Evolutionary conservation across 1,140 invertebrate species (phyloP).

Genomic region (Halesus radiatus): DNA sequence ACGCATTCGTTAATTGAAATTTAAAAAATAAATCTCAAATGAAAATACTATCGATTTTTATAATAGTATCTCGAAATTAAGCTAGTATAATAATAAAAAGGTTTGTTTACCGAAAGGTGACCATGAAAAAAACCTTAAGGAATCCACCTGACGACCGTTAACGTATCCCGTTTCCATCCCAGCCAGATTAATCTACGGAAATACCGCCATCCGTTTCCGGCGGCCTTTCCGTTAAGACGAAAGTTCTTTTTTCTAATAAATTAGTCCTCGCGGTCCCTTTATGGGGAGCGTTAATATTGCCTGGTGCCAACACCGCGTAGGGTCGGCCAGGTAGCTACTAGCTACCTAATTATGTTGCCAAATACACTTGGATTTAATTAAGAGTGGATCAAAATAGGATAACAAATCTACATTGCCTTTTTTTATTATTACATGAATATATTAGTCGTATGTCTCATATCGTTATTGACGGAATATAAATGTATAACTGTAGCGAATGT

Average conservation of each 20-base stretch:
- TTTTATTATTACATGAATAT: no score
- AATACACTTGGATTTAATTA: not conserved
- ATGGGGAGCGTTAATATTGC: constrained; percentile 19
- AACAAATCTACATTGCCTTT: no score
- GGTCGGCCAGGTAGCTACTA: not conserved
- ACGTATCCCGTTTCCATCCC: not conserved
- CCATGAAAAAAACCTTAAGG: not conserved
- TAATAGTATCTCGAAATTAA: no score
- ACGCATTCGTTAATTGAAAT: no score
- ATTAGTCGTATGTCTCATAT: no score
- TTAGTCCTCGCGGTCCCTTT: constrained; percentile 17
- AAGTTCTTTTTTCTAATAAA: constrained; percentile 27
- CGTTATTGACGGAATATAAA: no score
- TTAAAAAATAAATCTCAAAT: no score
- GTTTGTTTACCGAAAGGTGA: not conserved
- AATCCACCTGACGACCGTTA: constrained; percentile 2
- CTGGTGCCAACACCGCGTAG: constrained; percentile 20
- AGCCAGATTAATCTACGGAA: constrained; percentile 7
- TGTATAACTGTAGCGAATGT: no score
- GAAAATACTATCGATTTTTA: no score
- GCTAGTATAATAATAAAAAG: no score
- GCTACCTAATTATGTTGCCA: constrained; percentile 1
- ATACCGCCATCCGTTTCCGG: constrained; percentile 13
- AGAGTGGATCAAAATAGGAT: no score
- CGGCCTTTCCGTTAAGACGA: constrained; percentile 1